Evolutionary conservation across 2,113 vertebrate genomes (phyloP), one percentile per base, ranked within the genome.

Genomic region (Gobius niger): DNA sequence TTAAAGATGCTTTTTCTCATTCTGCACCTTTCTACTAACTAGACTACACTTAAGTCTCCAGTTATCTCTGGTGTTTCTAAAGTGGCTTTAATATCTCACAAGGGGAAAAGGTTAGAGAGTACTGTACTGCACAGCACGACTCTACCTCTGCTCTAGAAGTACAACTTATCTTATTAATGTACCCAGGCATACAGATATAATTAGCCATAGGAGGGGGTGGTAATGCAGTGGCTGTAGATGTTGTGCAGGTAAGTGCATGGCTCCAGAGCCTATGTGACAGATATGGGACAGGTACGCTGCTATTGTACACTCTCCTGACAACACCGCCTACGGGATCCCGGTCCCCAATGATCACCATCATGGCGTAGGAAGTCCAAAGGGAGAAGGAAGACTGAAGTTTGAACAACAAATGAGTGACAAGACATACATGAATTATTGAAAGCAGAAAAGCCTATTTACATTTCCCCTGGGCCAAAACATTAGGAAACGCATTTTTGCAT

Each of bases 341-440:
- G 76, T 83, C 82, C 74, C 70, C 72, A 76, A 70, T 67, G 63
- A 86, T 82, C 67, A 76, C 46, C 1, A 34, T 83, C 82, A 70
- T n/a, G 2, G 53, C 24, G n/a, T 49, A 76, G 67, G 13, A 57
- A 56, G 65, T 67, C 73, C 13, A 50, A 65, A 60, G 56, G 40
- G 78, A 46, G 42, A 50, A 8, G 24, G 15, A 65, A 60, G 47
- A 15, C 60, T 12, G 50, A 34, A 3, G 24, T 64, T 72, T 64
- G 66, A 47, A 67, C 61, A 70, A 76, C 80, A 82, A 75, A 73
- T 75, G 70, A 72, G 46, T 75, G 65, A 75, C 75, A 70, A 67
- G 69, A 82, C 14, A 50, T 73, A 73, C 63, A 82, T 73, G 72
- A 82, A 80, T 86, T 72, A 77, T 78, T 77, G 7, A 82, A 72